phyloP scores from a whole-genome alignment of 2,113 vertebrate species.

The Gallinago jamesoni region DNA sequence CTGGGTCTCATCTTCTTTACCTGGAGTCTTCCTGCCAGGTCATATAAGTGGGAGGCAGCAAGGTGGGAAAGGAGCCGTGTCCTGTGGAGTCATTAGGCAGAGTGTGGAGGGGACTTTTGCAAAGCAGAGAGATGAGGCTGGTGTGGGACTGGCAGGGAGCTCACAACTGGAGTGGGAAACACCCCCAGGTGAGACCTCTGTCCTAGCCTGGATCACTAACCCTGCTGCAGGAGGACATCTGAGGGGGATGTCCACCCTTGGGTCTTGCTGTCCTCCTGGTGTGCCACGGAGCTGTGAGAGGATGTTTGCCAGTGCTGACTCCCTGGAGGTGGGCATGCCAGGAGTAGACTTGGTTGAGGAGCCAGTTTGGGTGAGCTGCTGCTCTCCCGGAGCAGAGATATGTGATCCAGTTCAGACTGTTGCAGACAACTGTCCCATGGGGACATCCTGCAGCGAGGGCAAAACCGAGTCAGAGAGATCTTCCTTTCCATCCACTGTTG shows the following conservation, averaged over 20 bases:
- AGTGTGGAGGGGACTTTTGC: background rate
- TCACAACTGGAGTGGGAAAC: background rate
- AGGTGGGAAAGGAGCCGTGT: background rate
- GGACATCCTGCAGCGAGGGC: background rate
- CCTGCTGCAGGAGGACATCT: background rate
- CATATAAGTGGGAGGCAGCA: background rate
- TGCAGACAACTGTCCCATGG: fast-evolving
- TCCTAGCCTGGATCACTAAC: background rate
- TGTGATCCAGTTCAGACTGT: background rate
- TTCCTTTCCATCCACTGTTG: background rate
- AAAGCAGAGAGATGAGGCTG: background rate
- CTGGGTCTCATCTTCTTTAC: background rate
- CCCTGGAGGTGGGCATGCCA: background rate
- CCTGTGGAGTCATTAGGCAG: background rate
- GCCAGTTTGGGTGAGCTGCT: background rate
- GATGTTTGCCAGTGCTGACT: background rate
- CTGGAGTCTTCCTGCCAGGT: background rate
- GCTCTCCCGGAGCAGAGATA: background rate
- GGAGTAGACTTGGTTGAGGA: background rate
- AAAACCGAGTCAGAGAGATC: background rate
- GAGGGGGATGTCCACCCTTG: background rate
- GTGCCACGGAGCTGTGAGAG: background rate
- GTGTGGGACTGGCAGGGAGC: background rate
- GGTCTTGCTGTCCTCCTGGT: background rate
- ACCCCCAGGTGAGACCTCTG: background rate